phyloP scores from a whole-genome alignment of 2,888 invertebrate species.

The Caenorhabditis zanzibari region DNA sequence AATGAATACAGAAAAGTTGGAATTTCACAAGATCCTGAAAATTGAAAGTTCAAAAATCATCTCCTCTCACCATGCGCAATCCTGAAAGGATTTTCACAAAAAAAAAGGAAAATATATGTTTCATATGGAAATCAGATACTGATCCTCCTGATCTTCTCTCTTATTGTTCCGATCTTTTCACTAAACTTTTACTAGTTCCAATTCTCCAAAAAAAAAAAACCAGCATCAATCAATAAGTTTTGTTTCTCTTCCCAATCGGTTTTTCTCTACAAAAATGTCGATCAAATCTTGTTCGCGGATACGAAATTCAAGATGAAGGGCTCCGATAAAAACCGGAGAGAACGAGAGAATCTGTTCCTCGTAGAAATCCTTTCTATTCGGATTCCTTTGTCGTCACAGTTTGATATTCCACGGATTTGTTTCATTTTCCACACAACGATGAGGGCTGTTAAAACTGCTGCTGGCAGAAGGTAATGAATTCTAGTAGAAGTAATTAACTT shows the following conservation, averaged over 20 bases:
- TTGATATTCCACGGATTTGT: conserved; percentile 2
- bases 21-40: no score
- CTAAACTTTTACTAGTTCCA: conserved; percentile 11
- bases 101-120: not conserved
- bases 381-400: conserved; percentile 12
- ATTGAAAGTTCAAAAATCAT: not conserved
- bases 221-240: conserved; percentile 23
- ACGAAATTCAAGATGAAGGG: conserved; percentile 33
- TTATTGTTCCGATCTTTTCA: conserved; percentile 5
- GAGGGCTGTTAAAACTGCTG: conserved; percentile 54
- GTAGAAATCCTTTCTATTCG: conserved; percentile 11
- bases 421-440: conserved; percentile 20
- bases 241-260: not conserved
- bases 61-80: not conserved
- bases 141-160: conserved; percentile 7
- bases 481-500: no score
- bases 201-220: conserved; percentile 5
- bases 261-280: conserved; percentile 28
- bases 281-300: conserved; percentile 41
- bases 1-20: no score
- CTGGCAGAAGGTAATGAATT: conserved; percentile 42
- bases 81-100: not conserved
- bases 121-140: not conserved
- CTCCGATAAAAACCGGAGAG: conserved; percentile 61
- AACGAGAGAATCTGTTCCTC: not conserved